Base-by-base conservation (phyloP, 2,888 invertebrate species). In the Ceratothoa steindachneri region DNA sequence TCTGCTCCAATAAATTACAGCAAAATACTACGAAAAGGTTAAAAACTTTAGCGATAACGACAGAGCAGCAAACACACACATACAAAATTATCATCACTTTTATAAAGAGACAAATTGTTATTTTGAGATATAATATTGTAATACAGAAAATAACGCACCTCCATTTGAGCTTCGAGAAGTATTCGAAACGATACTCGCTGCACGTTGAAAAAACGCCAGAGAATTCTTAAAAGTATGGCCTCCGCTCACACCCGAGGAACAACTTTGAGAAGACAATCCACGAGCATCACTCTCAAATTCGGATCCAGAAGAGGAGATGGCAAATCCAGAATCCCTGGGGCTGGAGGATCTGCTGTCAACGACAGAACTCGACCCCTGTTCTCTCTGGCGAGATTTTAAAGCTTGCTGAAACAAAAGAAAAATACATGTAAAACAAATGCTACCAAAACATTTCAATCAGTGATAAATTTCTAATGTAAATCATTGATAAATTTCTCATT, bases 181-280 rank as follows among this genome's bases (percentile, higher is more conserved):
- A 55, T 69, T 69, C 24, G 75, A 71, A 3, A 79, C 75, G 22
- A 79, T 69, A 65, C 76, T 73, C 0, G 75, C 76, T 19, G 78
- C 78, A 30, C 70, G 29, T 30, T 79, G 78, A 72, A 79, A 79
- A 67, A 79, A 79, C 9, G 78, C 75, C 12, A 79, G 72, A 31
- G 78, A 79, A 52, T 76, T 75, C 74, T 70, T 79, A 73, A 79
- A 79, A 60, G 75, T 67, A n/a, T 68, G 28, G 15, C 66, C 71
- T 22, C 52, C 64, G 0, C 24, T 19, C 9, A 15, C 67, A 19
- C 7, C 22, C 2, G 52, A 28, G 0, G 67, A 22, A 22, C 7
- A 28, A n/a, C 0, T 3, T 5, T 22, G 24, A 22, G 24, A n/a
- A n/a, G 2, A 9, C n/a, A 69, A 12, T 9, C 60, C 60, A n/a